Conservation (phyloP, 2,888 invertebrate genomes). For the Lottia scabra region DNA sequence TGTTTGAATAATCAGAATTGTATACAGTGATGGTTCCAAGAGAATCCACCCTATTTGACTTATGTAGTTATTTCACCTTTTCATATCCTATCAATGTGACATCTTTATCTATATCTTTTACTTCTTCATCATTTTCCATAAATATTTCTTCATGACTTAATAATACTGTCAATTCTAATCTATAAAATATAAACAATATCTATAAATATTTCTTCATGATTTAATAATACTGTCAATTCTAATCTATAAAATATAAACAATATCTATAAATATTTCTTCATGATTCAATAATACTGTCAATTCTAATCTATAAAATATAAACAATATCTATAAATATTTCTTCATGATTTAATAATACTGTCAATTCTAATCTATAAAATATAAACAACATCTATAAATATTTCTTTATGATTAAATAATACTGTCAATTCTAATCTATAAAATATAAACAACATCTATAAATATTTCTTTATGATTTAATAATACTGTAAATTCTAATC, state of each 20-base stretch:
- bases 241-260: neutral
- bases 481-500: no score
- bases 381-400: slow-evolving; percentile 37
- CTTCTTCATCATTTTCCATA: slow-evolving; percentile 20
- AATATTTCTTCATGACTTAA: slow-evolving; percentile 59
- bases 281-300: slow-evolving; percentile 57
- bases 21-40: no score
- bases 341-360: no score
- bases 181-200: slow-evolving; percentile 21
- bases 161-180: slow-evolving; percentile 59
- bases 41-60: no score
- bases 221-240: no score
- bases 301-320: slow-evolving; percentile 47
- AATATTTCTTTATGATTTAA: no score
- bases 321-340: no score
- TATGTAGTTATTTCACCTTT: no score
- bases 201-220: no score
- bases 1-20: no score
- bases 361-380: no score
- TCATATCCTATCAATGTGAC: slow-evolving; percentile 51
- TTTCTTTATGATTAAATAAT: slow-evolving; percentile 54
- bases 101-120: slow-evolving; percentile 21
- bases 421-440: slow-evolving; percentile 58
- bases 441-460: no score
- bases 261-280: slow-evolving; percentile 48